Evolutionary conservation across 2,113 vertebrate genomes (phyloP).

Genomic region (Nansenia antarctica): DNA sequence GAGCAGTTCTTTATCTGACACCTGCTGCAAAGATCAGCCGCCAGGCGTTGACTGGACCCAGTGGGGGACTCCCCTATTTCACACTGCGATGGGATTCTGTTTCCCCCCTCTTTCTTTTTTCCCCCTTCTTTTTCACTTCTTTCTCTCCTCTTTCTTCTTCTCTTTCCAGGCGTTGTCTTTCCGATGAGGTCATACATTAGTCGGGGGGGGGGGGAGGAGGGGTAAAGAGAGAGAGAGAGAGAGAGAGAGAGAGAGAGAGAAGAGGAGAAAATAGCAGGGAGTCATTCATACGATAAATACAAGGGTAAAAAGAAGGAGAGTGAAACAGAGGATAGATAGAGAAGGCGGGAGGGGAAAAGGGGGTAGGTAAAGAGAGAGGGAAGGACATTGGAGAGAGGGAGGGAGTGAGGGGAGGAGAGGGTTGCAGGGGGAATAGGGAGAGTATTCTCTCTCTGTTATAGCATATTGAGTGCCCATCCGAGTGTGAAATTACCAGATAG

Average conservation of each 20-base stretch:
- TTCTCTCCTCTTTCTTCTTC: neutral
- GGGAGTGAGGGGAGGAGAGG: neutral
- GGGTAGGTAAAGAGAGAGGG: neutral
- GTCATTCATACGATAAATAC: neutral
- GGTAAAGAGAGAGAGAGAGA: constrained; percentile 3
- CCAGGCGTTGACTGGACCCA: constrained; percentile 11
- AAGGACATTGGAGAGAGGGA: neutral
- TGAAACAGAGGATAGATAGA: neutral
- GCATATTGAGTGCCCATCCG: constrained; percentile 42
- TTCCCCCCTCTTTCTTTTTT: neutral
- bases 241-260: neutral
- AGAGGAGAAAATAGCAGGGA: neutral
- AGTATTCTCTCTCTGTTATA: constrained; percentile 27
- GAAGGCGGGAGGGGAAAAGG: neutral
- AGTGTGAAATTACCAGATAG: constrained; percentile 57
- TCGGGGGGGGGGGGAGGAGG: too few relatives aligned
- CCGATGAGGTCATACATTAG: constrained; percentile 38
- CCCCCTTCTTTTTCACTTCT: neutral
- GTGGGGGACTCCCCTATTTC: constrained; percentile 13
- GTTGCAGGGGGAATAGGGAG: too few relatives aligned
- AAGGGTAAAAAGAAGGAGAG: neutral
- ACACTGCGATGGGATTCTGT: constrained; percentile 27
- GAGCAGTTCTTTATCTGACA: constrained; percentile 3
- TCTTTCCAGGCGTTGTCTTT: constrained; percentile 36
- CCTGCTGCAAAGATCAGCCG: constrained; percentile 11